Percentiles rank a stretch among this genome's conserved stretches.
Evolutionary conservation across 2,888 invertebrate species (phyloP).

Genomic region (Diplazon laetatorius): DNA sequence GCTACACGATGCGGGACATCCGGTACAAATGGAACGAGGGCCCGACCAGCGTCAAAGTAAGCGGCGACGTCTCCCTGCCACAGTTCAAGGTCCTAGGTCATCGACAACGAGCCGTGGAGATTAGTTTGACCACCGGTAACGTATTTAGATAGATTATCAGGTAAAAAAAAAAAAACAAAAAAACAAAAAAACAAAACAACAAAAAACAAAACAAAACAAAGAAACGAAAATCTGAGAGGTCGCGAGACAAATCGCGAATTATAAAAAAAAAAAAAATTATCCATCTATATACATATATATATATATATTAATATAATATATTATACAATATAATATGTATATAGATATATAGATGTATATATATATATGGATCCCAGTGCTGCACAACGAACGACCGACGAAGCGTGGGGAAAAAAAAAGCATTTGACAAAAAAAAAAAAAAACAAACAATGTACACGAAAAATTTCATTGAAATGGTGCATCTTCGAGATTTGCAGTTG

Average conservation of each 20-base stretch:
- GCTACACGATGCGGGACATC: constrained; percentile 99
- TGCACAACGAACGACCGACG: no score
- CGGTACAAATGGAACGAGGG: constrained; percentile 98
- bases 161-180: constrained; percentile 50
- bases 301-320: no score
- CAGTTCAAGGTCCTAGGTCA: constrained; percentile 99
- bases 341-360: no score
- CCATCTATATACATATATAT: no score
- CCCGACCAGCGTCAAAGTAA: constrained; percentile 96
- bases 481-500: no score
- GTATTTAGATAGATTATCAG: constrained; percentile 76
- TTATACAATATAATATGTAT: no score
- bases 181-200: constrained; percentile 36
- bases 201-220: constrained; percentile 12
- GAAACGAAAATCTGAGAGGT: no score
- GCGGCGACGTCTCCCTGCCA: constrained; percentile 97
- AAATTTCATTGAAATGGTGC: no score
- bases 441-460: no score
- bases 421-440: no score
- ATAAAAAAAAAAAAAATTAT: constrained; percentile 34
- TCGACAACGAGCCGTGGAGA: constrained; percentile 97
- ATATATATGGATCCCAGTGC: no score
- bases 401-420: no score
- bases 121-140: constrained; percentile 98
- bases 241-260: constrained; percentile 11